Percentiles rank a stretch among this genome's conserved stretches.
These are phyloP conservation scores for Synanthedon formicaeformis DNA, from an alignment of 2,888 invertebrate genomes.

Conservation along the genomic window DNA sequence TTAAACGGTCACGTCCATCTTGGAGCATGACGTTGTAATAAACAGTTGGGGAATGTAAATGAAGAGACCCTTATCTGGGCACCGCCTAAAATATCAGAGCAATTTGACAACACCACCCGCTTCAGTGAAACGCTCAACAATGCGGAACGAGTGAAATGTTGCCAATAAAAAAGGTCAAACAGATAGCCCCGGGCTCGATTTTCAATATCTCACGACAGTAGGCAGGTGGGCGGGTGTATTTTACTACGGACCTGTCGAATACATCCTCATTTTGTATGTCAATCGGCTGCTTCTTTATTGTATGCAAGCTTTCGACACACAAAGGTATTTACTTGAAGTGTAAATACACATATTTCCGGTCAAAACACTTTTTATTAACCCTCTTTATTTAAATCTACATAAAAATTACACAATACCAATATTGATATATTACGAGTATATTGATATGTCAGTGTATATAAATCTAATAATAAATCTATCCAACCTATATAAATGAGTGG, in stretches of 20 bases:
- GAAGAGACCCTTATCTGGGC: constrained; percentile 29
- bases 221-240: constrained; percentile 13
- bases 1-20: background rate
- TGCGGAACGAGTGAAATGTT: constrained; percentile 61
- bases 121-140: constrained; percentile 42
- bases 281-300: constrained; percentile 28
- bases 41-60: constrained; percentile 26
- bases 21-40: background rate
- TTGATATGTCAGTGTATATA: no score
- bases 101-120: constrained; percentile 55
- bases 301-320: constrained; percentile 12
- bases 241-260: constrained; percentile 24
- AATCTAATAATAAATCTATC: no score
- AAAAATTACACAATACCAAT: no score
- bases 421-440: no score
- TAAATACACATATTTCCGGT: no score
- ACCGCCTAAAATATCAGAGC: constrained; percentile 44
- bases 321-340: no score
- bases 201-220: constrained; percentile 57
- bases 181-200: constrained; percentile 48
- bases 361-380: no score
- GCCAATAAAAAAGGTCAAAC: constrained; percentile 63
- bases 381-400: no score
- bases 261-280: constrained; percentile 50
- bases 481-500: no score